Base-by-base conservation (phyloP, 2,888 invertebrate genomes). In the Ophion ellenae region DNA sequence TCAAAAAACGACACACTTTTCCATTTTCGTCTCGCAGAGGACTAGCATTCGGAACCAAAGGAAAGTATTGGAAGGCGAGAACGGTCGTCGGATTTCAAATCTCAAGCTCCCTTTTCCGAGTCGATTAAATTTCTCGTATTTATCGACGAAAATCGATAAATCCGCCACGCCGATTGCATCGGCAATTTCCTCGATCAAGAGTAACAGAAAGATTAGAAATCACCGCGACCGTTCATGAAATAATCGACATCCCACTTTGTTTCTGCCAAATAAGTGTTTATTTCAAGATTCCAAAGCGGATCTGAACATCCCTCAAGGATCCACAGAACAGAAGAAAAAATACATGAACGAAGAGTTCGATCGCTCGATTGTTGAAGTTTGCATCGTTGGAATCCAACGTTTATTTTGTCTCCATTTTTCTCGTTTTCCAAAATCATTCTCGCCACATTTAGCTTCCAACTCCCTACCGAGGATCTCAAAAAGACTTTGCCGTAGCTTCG, bases 221-320 rank as follows among this genome's bases (percentile, higher is more conserved):
- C 11, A 14, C 17, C 11, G 7, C 11, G 17, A 70, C 17, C 53
- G 70, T 70, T 70, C 20, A 32, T n/a, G 14, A 28, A 70, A 53
- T 53, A 53, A 70, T 28, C n/a, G 40, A 40, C 20, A 3, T 67
- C 9, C 32, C 17, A 40, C 11, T 67, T 40, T 9, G 7, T 67
- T 67, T 66, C 7, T 11, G 67, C 17, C 36, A 47, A 69, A 69
- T 24, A 45, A 69, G 5, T 2, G 47, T 59, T 36, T 20, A 36
- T 71, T 36, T 24, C 28, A 11, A 4, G 5, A 47, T 73, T 53
- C 11, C 0, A 36, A 14, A 14, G 73, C 59, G 73, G 59, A 73
- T 59, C 59, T 32, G 73, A 73, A 14, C 53, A 57, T 73, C 73
- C 36, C n/a, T 59, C 53, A 70, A 70, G 28, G 53, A 53, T 53